Conservation (phyloP, 2,797 vertebrate species). For the Coreius guichenoti region DNA sequence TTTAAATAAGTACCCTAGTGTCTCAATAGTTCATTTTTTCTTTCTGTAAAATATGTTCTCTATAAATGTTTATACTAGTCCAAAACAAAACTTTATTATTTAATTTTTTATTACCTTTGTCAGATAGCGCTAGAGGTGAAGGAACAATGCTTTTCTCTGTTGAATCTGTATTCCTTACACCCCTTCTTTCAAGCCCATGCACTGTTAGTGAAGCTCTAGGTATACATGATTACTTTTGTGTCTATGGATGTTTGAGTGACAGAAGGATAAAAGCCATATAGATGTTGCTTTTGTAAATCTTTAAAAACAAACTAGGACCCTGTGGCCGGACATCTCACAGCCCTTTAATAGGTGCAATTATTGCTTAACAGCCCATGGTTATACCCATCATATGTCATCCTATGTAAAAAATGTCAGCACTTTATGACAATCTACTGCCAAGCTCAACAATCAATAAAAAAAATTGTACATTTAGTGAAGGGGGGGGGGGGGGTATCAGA, state of each 20-base stretch:
- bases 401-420: slow-evolving; percentile 69
- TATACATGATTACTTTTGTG: slow-evolving; percentile 30
- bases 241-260: slow-evolving; percentile 22
- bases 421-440: slow-evolving; percentile 73
- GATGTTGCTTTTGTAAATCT: slow-evolving; percentile 45
- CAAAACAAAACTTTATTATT: neutral
- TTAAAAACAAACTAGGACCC: slow-evolving; percentile 49
- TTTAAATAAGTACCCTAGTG: neutral
- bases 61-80: neutral
- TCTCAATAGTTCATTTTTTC: neutral
- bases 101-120: slow-evolving; percentile 8
- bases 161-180: slow-evolving; percentile 6
- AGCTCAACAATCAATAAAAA: slow-evolving; percentile 73
- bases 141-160: slow-evolving; percentile 22
- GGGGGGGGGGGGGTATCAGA: slow-evolving; percentile 33
- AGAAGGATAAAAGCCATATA: slow-evolving; percentile 41
- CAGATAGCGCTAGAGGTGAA: neutral
- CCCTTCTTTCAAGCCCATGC: neutral
- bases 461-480: slow-evolving; percentile 56
- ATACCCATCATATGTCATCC: slow-evolving; percentile 72
- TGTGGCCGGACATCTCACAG: slow-evolving; percentile 65
- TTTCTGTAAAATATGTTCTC: neutral
- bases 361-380: slow-evolving; percentile 70
- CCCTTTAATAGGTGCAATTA: slow-evolving; percentile 75
- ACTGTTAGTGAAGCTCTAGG: slow-evolving; percentile 12